These are phyloP conservation scores for Allophyes oxyacanthae DNA, from an alignment of 2,888 invertebrate species.

Conservation along the genomic window DNA sequence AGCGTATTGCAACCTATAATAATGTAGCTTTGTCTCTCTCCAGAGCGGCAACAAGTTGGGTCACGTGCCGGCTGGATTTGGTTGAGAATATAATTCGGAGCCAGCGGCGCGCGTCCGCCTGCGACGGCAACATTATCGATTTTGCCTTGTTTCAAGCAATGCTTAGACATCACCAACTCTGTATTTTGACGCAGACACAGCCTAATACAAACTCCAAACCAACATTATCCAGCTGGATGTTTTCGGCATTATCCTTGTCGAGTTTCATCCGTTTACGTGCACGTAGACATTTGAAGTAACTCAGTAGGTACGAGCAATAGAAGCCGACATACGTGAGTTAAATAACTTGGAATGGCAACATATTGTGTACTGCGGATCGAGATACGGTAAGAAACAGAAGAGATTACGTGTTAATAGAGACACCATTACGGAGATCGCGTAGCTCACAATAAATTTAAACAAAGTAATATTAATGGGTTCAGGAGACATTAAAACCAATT, in stretches of 20 bases:
- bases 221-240: slow-evolving; percentile 49
- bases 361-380: slow-evolving; percentile 64
- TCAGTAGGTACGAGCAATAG: slow-evolving; percentile 54
- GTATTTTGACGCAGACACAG: slow-evolving; percentile 65
- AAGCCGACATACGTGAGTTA: slow-evolving; percentile 64
- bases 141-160: slow-evolving; percentile 79
- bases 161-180: slow-evolving; percentile 72
- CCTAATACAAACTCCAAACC: slow-evolving; percentile 53
- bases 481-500: slow-evolving; percentile 40
- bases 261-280: slow-evolving; percentile 53
- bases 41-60: slow-evolving; percentile 85
- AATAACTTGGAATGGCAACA: slow-evolving; percentile 61
- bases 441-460: slow-evolving; percentile 34
- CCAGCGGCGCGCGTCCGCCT: slow-evolving; percentile 82
- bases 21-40: slow-evolving; percentile 64
- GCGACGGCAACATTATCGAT: slow-evolving; percentile 82
- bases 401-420: slow-evolving; percentile 42
- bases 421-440: slow-evolving; percentile 12
- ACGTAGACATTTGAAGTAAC: slow-evolving; percentile 54
- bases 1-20: slow-evolving; percentile 58
- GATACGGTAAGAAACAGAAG: slow-evolving; percentile 52
- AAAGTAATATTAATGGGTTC: slow-evolving; percentile 46
- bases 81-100: slow-evolving; percentile 80
- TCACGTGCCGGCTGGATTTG: slow-evolving; percentile 85
- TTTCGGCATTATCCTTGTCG: slow-evolving; percentile 44